A percentile compares a stretch with the other conserved stretches of the same genome.
Conservation (phyloP, 2,888 invertebrate species). For the Coenonympha arcania region DNA sequence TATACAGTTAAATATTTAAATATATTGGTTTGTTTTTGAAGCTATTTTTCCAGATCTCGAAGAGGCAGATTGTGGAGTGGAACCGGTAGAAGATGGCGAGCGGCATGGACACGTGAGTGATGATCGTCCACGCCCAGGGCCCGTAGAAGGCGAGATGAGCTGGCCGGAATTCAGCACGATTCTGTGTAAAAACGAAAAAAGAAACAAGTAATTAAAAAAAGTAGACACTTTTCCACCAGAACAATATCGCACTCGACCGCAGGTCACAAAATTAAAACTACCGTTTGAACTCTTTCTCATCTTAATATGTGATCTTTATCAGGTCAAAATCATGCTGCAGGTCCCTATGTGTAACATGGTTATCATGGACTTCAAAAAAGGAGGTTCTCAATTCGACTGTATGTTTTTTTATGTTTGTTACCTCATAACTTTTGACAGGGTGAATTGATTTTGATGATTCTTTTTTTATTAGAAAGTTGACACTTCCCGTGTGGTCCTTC, state of each 20-base stretch:
- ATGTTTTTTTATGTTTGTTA: too few relatives aligned
- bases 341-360: background rate
- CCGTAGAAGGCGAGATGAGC: conserved; percentile 88
- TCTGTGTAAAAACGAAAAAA: conserved; percentile 53
- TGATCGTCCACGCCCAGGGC: conserved; percentile 92
- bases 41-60: conserved; percentile 93
- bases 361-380: too few relatives aligned
- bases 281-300: too few relatives aligned
- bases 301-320: background rate
- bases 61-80: conserved; percentile 92
- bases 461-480: too few relatives aligned
- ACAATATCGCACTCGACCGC: too few relatives aligned
- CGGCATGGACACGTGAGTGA: conserved; percentile 91
- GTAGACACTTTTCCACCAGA: too few relatives aligned
- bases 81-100: conserved; percentile 92
- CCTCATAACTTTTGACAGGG: too few relatives aligned
- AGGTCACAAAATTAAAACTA: too few relatives aligned
- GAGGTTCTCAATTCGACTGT: too few relatives aligned
- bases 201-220: too few relatives aligned
- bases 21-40: conserved; percentile 80
- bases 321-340: background rate
- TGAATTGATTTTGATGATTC: too few relatives aligned
- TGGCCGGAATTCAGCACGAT: conserved; percentile 86
- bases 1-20: conserved; percentile 54
- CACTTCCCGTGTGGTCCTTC: too few relatives aligned